phyloP scores from a whole-genome alignment of 2,797 vertebrate genomes.

The Phyllotis vaccarum region DNA sequence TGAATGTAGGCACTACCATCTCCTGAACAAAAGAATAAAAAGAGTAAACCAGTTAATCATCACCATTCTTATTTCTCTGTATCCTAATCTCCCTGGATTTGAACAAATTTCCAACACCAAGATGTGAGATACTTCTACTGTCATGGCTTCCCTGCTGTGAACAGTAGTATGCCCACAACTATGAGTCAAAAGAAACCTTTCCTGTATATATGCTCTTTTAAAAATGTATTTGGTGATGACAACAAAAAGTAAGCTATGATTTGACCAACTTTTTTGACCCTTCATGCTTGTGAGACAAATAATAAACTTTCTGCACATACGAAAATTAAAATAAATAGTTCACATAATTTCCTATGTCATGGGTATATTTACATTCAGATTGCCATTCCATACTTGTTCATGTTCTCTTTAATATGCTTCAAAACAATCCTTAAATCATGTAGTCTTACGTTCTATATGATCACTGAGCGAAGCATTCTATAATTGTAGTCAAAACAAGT shows the following conservation, averaged over 20 bases:
- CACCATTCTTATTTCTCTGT: neutral
- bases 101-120: neutral
- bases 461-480: neutral
- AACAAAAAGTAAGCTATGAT: neutral
- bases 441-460: neutral
- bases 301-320: neutral
- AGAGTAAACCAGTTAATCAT: neutral
- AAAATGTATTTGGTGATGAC: neutral
- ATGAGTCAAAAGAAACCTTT: neutral
- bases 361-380: neutral
- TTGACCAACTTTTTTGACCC: neutral
- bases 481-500: neutral
- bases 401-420: no score
- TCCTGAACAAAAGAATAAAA: neutral
- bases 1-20: neutral
- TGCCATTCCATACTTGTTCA: neutral
- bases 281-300: neutral
- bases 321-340: conserved; percentile 3
- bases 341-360: neutral
- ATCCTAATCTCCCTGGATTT: no score
- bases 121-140: no score
- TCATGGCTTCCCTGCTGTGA: no score
- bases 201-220: neutral
- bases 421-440: neutral
- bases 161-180: neutral